These are phyloP conservation scores for Ictalurus furcatus DNA, from an alignment of 2,113 vertebrate genomes.

Conservation along the genomic window DNA sequence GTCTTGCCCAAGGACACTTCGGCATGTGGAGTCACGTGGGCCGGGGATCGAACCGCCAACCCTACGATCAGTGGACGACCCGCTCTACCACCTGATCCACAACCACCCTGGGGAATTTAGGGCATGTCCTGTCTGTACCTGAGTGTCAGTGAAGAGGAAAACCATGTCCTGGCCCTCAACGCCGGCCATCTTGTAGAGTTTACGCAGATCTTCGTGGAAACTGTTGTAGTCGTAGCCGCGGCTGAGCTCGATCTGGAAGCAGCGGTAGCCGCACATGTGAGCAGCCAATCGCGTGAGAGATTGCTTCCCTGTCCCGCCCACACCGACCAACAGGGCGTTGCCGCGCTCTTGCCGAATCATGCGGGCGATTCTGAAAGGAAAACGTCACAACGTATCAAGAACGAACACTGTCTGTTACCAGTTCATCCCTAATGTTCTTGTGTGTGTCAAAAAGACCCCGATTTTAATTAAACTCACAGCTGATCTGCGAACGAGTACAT, in stretches of 20 bases:
- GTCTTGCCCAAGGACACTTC: no score
- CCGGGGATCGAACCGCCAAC: no score
- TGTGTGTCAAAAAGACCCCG: no score
- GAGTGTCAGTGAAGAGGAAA: conserved; percentile 88
- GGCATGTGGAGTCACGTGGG: no score
- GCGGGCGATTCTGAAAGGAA: conserved; percentile 76
- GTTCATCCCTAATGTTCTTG: background rate
- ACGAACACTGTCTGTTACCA: background rate
- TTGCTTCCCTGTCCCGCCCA: conserved; percentile 87
- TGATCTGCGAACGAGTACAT: no score
- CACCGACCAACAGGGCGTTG: conserved; percentile 84
- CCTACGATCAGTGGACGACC: no score
- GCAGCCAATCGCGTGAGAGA: conserved; percentile 82
- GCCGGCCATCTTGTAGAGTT: conserved; percentile 82
- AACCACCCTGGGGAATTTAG: no score
- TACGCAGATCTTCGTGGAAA: conserved; percentile 86
- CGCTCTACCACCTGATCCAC: no score
- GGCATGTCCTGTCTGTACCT: conserved; percentile 66
- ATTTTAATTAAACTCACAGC: no score
- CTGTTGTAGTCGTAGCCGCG: conserved; percentile 82
- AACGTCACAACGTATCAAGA: background rate
- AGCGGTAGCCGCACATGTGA: conserved; percentile 82
- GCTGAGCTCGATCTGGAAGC: conserved; percentile 85
- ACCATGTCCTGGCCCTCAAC: conserved; percentile 82
- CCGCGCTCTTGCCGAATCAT: conserved; percentile 88